Evolutionary conservation across 2,888 invertebrate species (phyloP).

Genomic region (Yponomeuta evonymella): DNA sequence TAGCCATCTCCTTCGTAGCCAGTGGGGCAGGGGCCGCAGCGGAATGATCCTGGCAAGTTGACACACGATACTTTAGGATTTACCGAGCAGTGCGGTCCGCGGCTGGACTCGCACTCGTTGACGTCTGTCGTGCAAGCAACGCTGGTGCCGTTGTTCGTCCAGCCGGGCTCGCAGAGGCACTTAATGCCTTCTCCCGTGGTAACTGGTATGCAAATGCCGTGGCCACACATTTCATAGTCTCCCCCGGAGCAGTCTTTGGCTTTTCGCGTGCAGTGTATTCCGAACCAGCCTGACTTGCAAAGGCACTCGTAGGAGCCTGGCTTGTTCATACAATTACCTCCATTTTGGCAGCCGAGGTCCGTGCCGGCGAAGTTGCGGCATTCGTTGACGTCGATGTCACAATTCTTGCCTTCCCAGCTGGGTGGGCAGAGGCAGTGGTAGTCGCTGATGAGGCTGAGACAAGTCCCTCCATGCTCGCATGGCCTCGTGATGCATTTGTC

Average conservation of each 20-base stretch:
- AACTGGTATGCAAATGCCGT: constrained; percentile 87
- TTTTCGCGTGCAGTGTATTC: constrained; percentile 87
- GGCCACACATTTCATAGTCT: constrained; percentile 88
- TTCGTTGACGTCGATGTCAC: constrained; percentile 91
- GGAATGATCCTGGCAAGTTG: constrained; percentile 92
- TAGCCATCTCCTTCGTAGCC: constrained; percentile 93
- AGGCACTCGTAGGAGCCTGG: constrained; percentile 88
- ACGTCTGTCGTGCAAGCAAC: constrained; percentile 89
- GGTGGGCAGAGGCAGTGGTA: constrained; percentile 85
- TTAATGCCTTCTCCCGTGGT: constrained; percentile 79
- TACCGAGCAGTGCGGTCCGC: constrained; percentile 83
- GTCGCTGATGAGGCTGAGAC: constrained; percentile 81
- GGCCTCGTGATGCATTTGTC: constrained; percentile 85
- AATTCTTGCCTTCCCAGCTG: constrained; percentile 83
- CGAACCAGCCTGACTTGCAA: constrained; percentile 87
- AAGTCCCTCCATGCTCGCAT: constrained; percentile 89
- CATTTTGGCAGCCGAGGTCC: constrained; percentile 94
- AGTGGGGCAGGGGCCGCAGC: constrained; percentile 90
- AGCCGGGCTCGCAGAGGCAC: constrained; percentile 92
- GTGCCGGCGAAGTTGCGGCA: constrained; percentile 87
- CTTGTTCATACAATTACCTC: constrained; percentile 87
- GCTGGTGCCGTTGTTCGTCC: constrained; percentile 83
- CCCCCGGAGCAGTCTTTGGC: constrained; percentile 83
- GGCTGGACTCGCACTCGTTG: constrained; percentile 86
- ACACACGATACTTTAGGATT: constrained; percentile 90